phyloP scores from a whole-genome alignment of 2,797 vertebrate species.

The Urocyon cinereoargenteus region DNA sequence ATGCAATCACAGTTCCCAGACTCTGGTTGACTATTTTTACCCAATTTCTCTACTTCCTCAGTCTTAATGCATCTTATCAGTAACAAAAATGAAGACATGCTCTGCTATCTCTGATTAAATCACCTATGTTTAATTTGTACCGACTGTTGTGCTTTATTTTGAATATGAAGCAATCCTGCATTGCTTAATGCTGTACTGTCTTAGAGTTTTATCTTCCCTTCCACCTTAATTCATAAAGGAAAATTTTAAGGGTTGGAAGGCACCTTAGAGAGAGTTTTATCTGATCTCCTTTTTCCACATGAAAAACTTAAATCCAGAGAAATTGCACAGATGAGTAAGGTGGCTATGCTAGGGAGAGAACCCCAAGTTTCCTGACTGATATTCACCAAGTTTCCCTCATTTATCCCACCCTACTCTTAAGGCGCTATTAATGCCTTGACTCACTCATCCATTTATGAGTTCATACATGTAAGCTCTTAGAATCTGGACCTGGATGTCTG shows the following conservation, averaged over 20 bases:
- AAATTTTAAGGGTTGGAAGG: neutral
- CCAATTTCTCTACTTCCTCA: neutral
- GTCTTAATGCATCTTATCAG: neutral
- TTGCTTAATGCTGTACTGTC: neutral
- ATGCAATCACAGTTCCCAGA: neutral
- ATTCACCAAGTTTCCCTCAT: neutral
- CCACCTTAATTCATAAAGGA: conserved; percentile 12
- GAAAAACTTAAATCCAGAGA: conserved; percentile 14
- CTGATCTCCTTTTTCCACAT: neutral
- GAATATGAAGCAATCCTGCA: neutral
- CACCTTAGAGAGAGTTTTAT: conserved; percentile 7
- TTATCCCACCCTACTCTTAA: neutral
- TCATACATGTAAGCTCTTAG: neutral
- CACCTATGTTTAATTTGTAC: neutral
- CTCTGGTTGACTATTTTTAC: neutral
- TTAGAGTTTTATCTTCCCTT: neutral
- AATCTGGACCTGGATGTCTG: neutral
- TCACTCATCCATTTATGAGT: neutral
- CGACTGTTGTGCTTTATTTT: conserved; percentile 1
- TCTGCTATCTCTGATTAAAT: neutral
- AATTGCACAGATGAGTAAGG: neutral
- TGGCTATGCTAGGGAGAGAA: neutral
- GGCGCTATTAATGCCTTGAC: neutral
- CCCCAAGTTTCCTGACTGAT: neutral
- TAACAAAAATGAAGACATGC: neutral